Conservation (phyloP, 2,797 vertebrate species). For the Muscicapa striata region DNA sequence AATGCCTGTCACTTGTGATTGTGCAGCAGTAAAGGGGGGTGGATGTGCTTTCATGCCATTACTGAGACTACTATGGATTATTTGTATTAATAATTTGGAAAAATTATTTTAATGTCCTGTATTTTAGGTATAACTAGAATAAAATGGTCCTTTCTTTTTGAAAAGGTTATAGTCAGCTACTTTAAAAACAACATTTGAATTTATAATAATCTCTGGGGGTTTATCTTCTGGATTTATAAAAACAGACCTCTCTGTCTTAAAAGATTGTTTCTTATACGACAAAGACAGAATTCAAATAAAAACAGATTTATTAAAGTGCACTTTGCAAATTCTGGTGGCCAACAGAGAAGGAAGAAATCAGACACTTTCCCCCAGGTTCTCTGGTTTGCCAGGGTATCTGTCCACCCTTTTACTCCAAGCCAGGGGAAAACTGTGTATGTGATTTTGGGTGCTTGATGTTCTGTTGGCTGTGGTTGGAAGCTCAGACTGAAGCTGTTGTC, state of each 20-base stretch:
- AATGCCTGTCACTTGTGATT: slow-evolving; percentile 21
- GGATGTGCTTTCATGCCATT: not conserved
- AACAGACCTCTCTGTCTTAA: not conserved
- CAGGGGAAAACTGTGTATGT: fast-evolving
- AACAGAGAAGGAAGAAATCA: not conserved
- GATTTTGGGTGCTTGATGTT: not conserved
- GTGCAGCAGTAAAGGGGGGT: not conserved
- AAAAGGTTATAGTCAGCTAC: not conserved
- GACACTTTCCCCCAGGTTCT: not conserved
- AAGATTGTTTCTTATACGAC: not conserved
- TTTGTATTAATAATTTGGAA: not conserved
- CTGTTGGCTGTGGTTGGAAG: not conserved
- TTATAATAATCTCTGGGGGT: not conserved
- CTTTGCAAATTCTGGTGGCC: not conserved
- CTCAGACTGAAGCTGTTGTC: not conserved
- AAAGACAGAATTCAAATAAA: not conserved
- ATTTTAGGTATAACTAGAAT: not conserved
- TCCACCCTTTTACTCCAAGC: not conserved
- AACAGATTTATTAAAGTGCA: not conserved
- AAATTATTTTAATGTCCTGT: not conserved
- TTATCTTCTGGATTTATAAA: not conserved
- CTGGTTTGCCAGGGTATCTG: not conserved
- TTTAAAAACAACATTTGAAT: slow-evolving; percentile 11
- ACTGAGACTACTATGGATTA: not conserved
- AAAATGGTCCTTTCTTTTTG: not conserved